Evolutionary conservation across 2,888 invertebrate genomes (phyloP).

Genomic region (Notodonta dromedarius): DNA sequence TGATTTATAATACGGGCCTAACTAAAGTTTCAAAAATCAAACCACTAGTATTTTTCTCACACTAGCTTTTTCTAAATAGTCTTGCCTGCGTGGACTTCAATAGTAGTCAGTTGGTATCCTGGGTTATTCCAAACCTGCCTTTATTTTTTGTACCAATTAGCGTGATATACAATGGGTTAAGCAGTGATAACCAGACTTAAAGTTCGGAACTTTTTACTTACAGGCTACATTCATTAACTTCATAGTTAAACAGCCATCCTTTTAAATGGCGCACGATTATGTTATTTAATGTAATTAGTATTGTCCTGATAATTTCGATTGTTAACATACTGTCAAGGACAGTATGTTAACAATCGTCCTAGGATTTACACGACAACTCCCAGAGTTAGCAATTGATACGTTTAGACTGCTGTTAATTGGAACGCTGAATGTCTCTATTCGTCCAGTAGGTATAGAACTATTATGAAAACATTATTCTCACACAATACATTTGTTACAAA

Average conservation of each 20-base stretch:
- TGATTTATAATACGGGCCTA: too few relatives aligned
- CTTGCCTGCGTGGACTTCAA: too few relatives aligned
- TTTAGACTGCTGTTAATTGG: neutral
- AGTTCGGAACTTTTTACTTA: conserved; percentile 17
- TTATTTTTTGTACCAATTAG: too few relatives aligned
- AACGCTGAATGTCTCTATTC: neutral
- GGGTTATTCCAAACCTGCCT: too few relatives aligned
- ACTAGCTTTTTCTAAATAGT: too few relatives aligned
- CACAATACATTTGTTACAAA: too few relatives aligned
- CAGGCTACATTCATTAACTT: conserved; percentile 2
- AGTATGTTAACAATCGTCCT: too few relatives aligned
- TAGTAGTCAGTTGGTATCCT: too few relatives aligned
- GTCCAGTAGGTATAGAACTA: too few relatives aligned
- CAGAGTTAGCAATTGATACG: neutral
- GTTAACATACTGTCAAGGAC: neutral
- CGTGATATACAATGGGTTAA: too few relatives aligned
- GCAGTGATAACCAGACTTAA: conserved; percentile 6
- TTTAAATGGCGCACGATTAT: neutral
- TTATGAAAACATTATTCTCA: neutral
- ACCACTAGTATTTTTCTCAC: too few relatives aligned
- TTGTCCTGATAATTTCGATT: neutral
- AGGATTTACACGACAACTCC: neutral
- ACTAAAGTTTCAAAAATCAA: too few relatives aligned
- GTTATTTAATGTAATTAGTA: neutral
- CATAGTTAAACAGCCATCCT: neutral